Evolutionary conservation across 2,888 invertebrate genomes (phyloP).

Genomic region (Charanyca ferruginea): DNA sequence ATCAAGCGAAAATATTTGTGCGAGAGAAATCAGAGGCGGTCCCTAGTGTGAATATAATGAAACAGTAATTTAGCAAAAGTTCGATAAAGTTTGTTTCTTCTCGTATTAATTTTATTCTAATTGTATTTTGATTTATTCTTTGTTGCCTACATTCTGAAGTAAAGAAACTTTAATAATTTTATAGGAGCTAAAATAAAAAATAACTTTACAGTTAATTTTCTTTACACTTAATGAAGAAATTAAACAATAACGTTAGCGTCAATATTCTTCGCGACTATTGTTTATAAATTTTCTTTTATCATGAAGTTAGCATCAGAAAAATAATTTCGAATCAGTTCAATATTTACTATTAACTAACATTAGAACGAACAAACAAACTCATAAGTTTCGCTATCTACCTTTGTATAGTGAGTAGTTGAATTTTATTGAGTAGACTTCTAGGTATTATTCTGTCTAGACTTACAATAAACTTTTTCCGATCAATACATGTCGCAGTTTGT

Average conservation of each 20-base stretch:
- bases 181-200: neutral
- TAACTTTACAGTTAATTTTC: neutral
- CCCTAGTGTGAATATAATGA: constrained; percentile 40
- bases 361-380: constrained; percentile 51
- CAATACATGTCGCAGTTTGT: constrained; percentile 5
- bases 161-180: constrained; percentile 10
- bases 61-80: constrained; percentile 42
- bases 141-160: constrained; percentile 31
- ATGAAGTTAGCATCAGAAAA: neutral
- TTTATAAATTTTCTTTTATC: neutral
- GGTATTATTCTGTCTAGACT: constrained; percentile 37
- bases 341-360: constrained; percentile 42
- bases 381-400: constrained; percentile 36
- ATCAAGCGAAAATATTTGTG: constrained; percentile 31
- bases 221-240: neutral
- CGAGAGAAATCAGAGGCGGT: constrained; percentile 6
- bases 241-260: constrained; percentile 1
- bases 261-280: neutral
- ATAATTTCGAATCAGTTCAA: constrained; percentile 34
- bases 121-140: constrained; percentile 48
- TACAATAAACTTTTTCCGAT: constrained; percentile 8
- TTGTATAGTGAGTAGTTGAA: constrained; percentile 12
- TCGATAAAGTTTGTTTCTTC: constrained; percentile 32
- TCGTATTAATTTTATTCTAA: constrained; percentile 33
- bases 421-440: constrained; percentile 18